Percentiles rank a stretch among this genome's conserved stretches.
Evolutionary conservation across 2,797 vertebrate species (phyloP).

Genomic region (Columba guinea): DNA sequence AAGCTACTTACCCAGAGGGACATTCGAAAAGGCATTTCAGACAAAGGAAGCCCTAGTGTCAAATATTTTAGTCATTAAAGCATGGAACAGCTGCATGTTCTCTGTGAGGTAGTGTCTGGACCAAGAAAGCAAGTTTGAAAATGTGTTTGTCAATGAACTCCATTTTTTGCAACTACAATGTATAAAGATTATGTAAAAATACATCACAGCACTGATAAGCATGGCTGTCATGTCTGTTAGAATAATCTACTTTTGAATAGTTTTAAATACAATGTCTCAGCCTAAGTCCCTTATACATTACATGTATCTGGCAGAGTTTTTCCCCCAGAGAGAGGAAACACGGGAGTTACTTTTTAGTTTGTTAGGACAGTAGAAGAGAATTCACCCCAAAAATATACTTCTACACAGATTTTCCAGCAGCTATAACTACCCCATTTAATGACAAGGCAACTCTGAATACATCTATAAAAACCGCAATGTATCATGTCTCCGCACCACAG

Average conservation of each 20-base stretch:
- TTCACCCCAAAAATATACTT: background rate
- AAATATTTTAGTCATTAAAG: conserved; percentile 74
- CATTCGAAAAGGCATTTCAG: conserved; percentile 46
- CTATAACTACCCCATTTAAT: background rate
- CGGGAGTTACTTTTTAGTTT: background rate
- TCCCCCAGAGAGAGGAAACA: background rate
- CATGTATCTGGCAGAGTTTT: background rate
- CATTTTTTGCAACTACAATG: background rate
- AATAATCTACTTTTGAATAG: background rate
- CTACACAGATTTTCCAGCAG: background rate
- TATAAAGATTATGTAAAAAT: background rate
- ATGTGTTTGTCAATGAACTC: background rate
- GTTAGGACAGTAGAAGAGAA: background rate
- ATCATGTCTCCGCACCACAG: background rate
- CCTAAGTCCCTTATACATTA: background rate
- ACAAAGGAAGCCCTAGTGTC: conserved; percentile 67
- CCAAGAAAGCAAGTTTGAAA: conserved; percentile 55
- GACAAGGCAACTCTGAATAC: background rate
- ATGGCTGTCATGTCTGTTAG: background rate
- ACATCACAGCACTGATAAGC: background rate
- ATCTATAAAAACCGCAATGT: background rate
- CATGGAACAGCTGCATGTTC: conserved; percentile 59
- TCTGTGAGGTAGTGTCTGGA: conserved; percentile 64
- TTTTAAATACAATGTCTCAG: background rate
- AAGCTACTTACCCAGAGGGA: conserved; percentile 63